Base-by-base conservation (phyloP, 2,113 vertebrate species). In the Dolichotis patagonum region DNA sequence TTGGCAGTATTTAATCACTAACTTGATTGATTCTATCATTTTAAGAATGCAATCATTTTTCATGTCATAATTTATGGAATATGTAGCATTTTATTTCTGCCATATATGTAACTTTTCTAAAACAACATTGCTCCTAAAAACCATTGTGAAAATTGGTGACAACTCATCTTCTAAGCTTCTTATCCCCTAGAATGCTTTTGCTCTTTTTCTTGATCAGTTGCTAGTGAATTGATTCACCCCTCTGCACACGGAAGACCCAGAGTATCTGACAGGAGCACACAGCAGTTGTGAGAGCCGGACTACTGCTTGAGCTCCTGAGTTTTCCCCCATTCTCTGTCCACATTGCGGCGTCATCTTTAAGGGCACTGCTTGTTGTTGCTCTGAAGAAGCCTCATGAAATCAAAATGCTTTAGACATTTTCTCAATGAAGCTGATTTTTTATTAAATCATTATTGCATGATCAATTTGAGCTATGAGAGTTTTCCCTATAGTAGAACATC, bases 401-500 rank as follows among this genome's bases (percentile, higher is more conserved):
- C 19, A 75, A 84, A 85, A 94, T n/a, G n/a, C 35, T 35, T 96
- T 96, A 58, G 67, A 62, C 77, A 20, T 77, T 90, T 82, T 97
- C 54, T 92, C 75, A 49, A 17, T 85, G 90, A 71, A 75, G 3
- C n/a, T 24, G 71, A 73, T 75, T 78, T 96, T 86, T 83, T n/a
- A 7, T 80, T 54, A 14, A 73, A n/a, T 24, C 28, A 10, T 46
- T 19, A 9, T 35, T 75, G 20, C 26, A 58, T 54, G 54, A 75
- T 94, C 38, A 35, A 43, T 58, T 78, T 60, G 81, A 28, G 54
- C 32, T 52, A 5, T 41, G 17, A 43, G 56, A 3, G 6, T 54
- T 82, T 85, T 78, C 69, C 35, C 32, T 58, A 1, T 43, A 75
- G 75, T 52, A 28, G 63, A 67, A 35, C 9, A 78, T 80, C 28